These are phyloP conservation scores for Papilio elwesi DNA, from an alignment of 2,888 invertebrate species.

Conservation along the genomic window DNA sequence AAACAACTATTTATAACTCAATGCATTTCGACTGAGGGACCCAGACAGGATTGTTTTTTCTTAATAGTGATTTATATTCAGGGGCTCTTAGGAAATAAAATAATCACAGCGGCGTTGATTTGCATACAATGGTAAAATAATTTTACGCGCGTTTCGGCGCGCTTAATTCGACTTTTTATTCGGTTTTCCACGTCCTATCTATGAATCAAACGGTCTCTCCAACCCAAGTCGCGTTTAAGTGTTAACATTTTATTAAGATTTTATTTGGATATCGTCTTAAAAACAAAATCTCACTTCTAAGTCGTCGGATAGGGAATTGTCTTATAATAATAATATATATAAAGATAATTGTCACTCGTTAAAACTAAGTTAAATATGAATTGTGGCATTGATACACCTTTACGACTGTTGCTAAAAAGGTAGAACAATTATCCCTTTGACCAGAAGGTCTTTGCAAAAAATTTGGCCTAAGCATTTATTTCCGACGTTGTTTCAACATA, in stretches of 20 bases:
- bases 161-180: constrained; percentile 84
- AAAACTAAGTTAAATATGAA: neutral
- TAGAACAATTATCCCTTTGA: no score
- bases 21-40: constrained; percentile 72
- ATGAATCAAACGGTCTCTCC: constrained; percentile 79
- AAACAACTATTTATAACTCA: constrained; percentile 57
- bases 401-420: no score
- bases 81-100: constrained; percentile 83
- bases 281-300: neutral
- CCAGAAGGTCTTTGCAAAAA: no score
- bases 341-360: neutral
- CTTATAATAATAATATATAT: no score
- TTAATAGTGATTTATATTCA: constrained; percentile 79
- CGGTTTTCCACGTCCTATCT: constrained; percentile 81
- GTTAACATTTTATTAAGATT: constrained; percentile 69
- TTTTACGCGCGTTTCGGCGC: constrained; percentile 84
- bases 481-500: no score
- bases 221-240: constrained; percentile 72
- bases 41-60: constrained; percentile 70
- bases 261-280: constrained; percentile 8
- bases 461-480: no score
- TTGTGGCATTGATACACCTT: no score
- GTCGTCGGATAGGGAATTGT: neutral
- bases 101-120: constrained; percentile 81
- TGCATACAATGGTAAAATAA: constrained; percentile 85